Evolutionary conservation across 1,140 invertebrate species (phyloP), one percentile per base, ranked within the genome.

Genomic region (Eupeodes corollae): DNA sequence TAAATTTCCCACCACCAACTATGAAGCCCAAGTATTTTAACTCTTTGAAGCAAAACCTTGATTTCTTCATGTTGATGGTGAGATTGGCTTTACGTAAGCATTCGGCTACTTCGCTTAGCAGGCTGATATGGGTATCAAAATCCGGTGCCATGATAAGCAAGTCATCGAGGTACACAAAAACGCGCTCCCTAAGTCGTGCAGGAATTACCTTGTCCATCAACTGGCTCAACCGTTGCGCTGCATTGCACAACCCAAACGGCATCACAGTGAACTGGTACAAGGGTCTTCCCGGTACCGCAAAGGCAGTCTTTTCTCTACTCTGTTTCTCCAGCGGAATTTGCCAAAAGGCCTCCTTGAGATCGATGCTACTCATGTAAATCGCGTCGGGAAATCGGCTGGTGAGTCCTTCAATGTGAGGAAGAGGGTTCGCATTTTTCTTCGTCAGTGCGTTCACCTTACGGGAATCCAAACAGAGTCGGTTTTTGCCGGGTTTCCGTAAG

Each of bases 51-150:
- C 52, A 61, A 50, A 75, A 73, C 26, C 65, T 44, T 41, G 58
- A 66, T 56, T 73, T 72, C 45, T 56, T 46, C 3, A 67, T 50
- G 31, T 70, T 73, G 3, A 74, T 55, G 30, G 68, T 74, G 1
- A 76, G 46, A 19, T 59, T 57, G 13, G 67, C 61, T 8, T 26
- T 26, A 26, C 21, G 21, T 8, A 26, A 26, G 8, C 21, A 26
- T 26, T 44, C 42, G n/a, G 9, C 44, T 40, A 47, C 45, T 13
- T 13, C n/a, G 10, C 14, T 33, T 26, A 47, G 15, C 14, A 31
- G n/a, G 2, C 11, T 1, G 6, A 47, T 14, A 40, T 47, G 45
- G 9, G 37, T 26, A 3, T 39, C 16, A n/a, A 47, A 47, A 32
- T 40, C 21, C 13, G 9, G 30, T 1, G 40, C 18, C 13, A 42